These are phyloP conservation scores for Caloenas nicobarica DNA, from an alignment of 2,113 vertebrate genomes.

Conservation along the genomic window DNA sequence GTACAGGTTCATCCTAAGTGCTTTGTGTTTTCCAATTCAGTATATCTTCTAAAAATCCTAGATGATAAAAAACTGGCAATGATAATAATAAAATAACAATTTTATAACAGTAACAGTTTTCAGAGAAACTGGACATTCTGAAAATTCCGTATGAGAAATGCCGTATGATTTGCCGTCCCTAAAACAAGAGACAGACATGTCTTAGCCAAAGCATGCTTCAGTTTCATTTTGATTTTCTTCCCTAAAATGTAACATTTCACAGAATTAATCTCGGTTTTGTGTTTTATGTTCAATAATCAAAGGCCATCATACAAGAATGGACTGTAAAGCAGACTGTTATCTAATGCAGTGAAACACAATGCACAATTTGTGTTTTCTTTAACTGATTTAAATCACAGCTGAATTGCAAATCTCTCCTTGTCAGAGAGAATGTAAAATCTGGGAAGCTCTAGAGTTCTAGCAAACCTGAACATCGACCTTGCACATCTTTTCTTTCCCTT, in stretches of 20 bases:
- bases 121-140: neutral
- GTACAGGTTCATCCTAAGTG: accelerated
- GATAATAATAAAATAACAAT: neutral
- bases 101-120: neutral
- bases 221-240: neutral
- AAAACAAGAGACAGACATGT: neutral
- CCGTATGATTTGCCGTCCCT: neutral
- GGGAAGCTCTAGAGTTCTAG: slow-evolving; percentile 25
- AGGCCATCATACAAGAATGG: neutral
- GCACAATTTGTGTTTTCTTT: neutral
- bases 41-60: neutral
- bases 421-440: slow-evolving; percentile 26
- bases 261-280: neutral
- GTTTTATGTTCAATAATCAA: neutral
- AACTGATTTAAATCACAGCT: slow-evolving; percentile 17
- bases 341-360: neutral
- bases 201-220: neutral
- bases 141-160: neutral
- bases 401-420: slow-evolving; percentile 9
- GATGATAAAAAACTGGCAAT: neutral
- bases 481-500: slow-evolving; percentile 29
- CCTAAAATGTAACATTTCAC: neutral
- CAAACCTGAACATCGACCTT: slow-evolving; percentile 49
- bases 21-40: neutral
- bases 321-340: neutral